These are phyloP conservation scores for Paracentrotus lividus DNA, from an alignment of 53 echinoderm and acorn worm species.

Conservation along the genomic window DNA sequence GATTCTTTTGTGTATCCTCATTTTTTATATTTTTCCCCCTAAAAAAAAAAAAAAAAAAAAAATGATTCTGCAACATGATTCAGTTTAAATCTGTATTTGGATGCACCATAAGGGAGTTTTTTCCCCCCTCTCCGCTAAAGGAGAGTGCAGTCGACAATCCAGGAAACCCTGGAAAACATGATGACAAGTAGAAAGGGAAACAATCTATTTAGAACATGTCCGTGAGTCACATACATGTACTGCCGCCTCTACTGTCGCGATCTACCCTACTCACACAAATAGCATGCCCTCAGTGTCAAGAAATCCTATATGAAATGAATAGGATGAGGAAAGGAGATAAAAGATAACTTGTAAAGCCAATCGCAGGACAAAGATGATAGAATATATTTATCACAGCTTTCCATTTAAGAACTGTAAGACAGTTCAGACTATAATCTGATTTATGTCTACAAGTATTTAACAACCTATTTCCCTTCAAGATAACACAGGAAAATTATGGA, in stretches of 20 bases:
- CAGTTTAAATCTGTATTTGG: too few relatives aligned
- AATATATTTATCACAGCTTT: neutral
- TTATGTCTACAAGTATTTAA: neutral
- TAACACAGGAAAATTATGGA: too few relatives aligned
- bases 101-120: constrained; percentile 27
- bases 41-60: too few relatives aligned
- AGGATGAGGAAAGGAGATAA: neutral
- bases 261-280: neutral
- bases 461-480: neutral
- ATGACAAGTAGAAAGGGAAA: constrained; percentile 67
- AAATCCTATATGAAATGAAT: neutral
- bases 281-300: neutral
- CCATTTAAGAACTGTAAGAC: neutral
- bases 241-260: neutral
- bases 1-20: too few relatives aligned
- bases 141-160: constrained; percentile 55
- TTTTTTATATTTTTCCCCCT: neutral
- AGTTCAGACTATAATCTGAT: neutral
- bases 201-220: constrained; percentile 68
- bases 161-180: constrained; percentile 65
- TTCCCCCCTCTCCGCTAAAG: neutral
- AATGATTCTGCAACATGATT: neutral
- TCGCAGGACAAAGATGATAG: neutral
- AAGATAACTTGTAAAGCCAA: neutral
- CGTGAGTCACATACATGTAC: constrained; percentile 54